Evolutionary conservation across 2,888 invertebrate genomes (phyloP), one percentile per base, ranked within the genome.

Genomic region (Spisula solida): DNA sequence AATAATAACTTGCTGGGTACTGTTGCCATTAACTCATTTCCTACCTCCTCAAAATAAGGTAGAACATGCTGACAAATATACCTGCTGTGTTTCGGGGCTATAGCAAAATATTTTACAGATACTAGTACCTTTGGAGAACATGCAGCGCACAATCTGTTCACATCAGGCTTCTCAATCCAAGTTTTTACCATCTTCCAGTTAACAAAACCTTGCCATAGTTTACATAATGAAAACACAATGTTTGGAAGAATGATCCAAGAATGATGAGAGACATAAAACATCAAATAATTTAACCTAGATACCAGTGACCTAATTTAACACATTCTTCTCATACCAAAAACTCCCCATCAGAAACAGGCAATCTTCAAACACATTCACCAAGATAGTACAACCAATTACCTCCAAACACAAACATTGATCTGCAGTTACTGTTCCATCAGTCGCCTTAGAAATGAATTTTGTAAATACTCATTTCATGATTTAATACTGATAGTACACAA

Each of bases 311-410:
- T 31, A 51, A 84, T 84, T 51, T 51, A 55, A 34, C 12, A 55
- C 84, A 84, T 84, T 51, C 41, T 55, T 84, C 18, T n/a, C 70
- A 84, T 84, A 84, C 84, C 84, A 51, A 20, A 70, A 75, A n/a
- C 41, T 55, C 78, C 48, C 31, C 70, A 12, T 51, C 18, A 75
- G 78, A 78, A 84, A 20, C 51, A 70, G 6, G 78, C 75, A 31
- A 78, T 31, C 48, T 25, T 14, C 29, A 25, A 0, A 29, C 47
- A 34, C 41, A 80, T 80, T 51, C 6, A 31, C 75, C 75, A 34
- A 31, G 31, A 75, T 16, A 18, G 60, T 25, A 25, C n/a, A 10
- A 66, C 25, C 60, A 66, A 66, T 66, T 10, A 66, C n/a, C 5
- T 25, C 10, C 0, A 10, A 4, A 25, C 12, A 66, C 60, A 60